A percentile compares a stretch with the other conserved stretches of the same genome.
phyloP scores from a whole-genome alignment of 2,113 vertebrate genomes.

The Prunella himalayana region DNA sequence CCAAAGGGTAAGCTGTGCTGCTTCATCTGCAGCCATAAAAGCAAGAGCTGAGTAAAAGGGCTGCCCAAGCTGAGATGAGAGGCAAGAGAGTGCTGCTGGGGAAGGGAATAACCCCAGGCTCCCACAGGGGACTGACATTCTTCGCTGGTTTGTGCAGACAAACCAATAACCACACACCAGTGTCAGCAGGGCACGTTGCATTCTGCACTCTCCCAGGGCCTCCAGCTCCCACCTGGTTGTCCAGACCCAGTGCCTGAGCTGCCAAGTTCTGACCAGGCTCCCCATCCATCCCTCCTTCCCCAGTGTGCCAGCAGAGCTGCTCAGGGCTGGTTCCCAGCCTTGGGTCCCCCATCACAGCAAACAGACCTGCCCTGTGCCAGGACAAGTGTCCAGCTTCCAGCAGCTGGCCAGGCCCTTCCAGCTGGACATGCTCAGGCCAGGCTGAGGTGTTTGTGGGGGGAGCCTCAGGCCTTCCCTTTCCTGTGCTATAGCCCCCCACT shows the following conservation, averaged over 20 bases:
- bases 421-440: background rate
- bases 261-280: background rate
- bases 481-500: fast-evolving
- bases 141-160: background rate
- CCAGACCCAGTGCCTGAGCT: background rate
- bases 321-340: background rate
- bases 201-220: background rate
- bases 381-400: background rate
- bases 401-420: background rate
- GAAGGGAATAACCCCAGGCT: background rate
- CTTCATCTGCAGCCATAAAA: background rate
- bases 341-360: background rate
- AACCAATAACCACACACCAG: background rate
- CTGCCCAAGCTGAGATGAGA: background rate
- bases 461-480: background rate
- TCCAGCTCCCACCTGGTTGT: background rate
- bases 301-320: background rate
- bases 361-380: background rate
- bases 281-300: background rate
- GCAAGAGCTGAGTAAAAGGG: background rate
- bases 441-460: background rate
- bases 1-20: background rate
- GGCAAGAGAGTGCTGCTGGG: background rate
- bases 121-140: background rate
- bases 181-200: fast-evolving